Conservation (phyloP, 2,797 vertebrate genomes). For the Leptatherina wallacei region DNA sequence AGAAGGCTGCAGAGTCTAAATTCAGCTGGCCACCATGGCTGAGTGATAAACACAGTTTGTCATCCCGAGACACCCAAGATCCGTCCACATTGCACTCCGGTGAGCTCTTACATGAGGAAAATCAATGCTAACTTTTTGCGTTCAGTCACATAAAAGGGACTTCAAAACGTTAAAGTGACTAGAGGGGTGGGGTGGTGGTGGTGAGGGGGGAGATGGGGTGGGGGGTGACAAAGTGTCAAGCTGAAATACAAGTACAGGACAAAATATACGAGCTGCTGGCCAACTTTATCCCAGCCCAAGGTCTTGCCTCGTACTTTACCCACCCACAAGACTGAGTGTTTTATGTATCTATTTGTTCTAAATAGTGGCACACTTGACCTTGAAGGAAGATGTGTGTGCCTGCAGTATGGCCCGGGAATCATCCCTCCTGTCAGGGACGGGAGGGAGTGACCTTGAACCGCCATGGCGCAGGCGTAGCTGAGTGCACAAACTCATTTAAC, state of each 20-base stretch:
- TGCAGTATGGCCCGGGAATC: conserved; percentile 73
- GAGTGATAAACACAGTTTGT: conserved; percentile 66
- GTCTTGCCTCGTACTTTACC: conserved; percentile 71
- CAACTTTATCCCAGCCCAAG: conserved; percentile 75
- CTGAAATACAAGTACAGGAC: conserved; percentile 77
- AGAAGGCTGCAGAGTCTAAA: conserved; percentile 48
- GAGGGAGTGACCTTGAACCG: conserved; percentile 83
- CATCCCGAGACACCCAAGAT: conserved; percentile 36
- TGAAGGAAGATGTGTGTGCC: conserved; percentile 78
- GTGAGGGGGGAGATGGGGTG: conserved; percentile 17
- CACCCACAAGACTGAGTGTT: conserved; percentile 78
- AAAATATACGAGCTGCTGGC: conserved; percentile 72
- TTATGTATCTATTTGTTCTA: conserved; percentile 84
- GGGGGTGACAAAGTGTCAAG: conserved; percentile 62
- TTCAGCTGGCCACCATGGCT: conserved; percentile 68
- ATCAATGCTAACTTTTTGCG: conserved; percentile 73
- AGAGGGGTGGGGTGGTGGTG: not conserved
- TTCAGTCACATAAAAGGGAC: conserved; percentile 59
- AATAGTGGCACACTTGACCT: conserved; percentile 85
- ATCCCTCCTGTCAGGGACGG: conserved; percentile 80
- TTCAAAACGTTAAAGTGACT: conserved; percentile 45
- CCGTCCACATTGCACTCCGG: conserved; percentile 47
- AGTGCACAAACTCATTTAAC: conserved; percentile 87
- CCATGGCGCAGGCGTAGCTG: conserved; percentile 76
- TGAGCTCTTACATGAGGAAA: conserved; percentile 61